Evolutionary conservation across 1,140 invertebrate genomes (phyloP).

Genomic region (Trachymyrmex cornetzi): DNA sequence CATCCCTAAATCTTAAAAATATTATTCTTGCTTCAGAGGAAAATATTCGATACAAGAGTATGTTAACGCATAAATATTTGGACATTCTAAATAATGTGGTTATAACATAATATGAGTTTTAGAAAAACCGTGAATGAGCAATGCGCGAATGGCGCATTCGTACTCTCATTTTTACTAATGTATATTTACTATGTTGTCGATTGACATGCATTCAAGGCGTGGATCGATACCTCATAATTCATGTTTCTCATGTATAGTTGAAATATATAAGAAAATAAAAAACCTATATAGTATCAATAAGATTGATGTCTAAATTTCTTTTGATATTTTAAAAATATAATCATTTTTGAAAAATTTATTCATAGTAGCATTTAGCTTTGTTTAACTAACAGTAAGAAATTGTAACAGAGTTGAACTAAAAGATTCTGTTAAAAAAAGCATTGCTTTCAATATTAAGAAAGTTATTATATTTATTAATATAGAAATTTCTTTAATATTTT

Average conservation of each 20-base stretch:
- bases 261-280: conserved; percentile 25
- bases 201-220: neutral
- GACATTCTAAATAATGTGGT: neutral
- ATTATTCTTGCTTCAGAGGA: neutral
- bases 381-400: conserved; percentile 2
- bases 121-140: neutral
- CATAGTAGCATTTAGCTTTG: neutral
- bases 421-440: neutral
- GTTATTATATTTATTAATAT: neutral
- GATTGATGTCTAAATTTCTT: neutral
- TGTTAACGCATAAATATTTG: neutral
- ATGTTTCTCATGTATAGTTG: conserved; percentile 16
- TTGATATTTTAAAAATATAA: conserved; percentile 16
- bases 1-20: neutral
- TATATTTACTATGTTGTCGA: neutral
- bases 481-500: neutral
- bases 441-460: conserved; percentile 23
- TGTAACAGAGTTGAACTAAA: neutral
- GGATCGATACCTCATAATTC: conserved; percentile 38
- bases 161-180: conserved; percentile 4
- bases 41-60: neutral
- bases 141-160: neutral
- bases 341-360: conserved; percentile 10
- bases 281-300: neutral
- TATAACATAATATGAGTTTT: neutral